Evolutionary conservation across 2,797 vertebrate genomes (phyloP).

Genomic region (Amblyopsis hoosieri): DNA sequence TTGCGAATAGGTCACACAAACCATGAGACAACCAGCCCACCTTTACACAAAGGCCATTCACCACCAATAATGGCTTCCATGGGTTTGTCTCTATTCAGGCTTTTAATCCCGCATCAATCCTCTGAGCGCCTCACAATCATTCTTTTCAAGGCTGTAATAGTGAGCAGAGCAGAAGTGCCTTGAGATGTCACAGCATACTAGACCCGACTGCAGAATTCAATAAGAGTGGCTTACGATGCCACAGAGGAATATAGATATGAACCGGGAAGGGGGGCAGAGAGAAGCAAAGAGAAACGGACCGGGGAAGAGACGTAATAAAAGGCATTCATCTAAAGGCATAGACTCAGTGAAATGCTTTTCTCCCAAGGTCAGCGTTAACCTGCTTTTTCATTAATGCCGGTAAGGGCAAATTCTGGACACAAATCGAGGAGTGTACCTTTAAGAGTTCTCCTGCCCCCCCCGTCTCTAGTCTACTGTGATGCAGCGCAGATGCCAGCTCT

Average conservation of each 20-base stretch:
- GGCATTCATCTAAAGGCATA: slow-evolving; percentile 26
- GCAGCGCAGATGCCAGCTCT: slow-evolving; percentile 25
- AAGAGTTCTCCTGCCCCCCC: too few relatives aligned
- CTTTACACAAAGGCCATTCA: slow-evolving; percentile 38
- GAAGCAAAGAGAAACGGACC: background rate
- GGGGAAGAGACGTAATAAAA: slow-evolving; percentile 26
- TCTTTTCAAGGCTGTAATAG: slow-evolving; percentile 41
- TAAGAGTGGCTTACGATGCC: slow-evolving; percentile 22
- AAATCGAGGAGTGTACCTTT: too few relatives aligned
- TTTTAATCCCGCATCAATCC: slow-evolving; percentile 52
- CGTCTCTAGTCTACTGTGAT: slow-evolving; percentile 2
- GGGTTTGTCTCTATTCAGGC: slow-evolving; percentile 16
- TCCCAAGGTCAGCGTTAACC: slow-evolving; percentile 58
- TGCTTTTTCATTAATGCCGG: background rate
- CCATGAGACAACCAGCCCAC: slow-evolving; percentile 49
- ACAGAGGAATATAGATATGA: background rate
- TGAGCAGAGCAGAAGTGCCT: slow-evolving; percentile 38
- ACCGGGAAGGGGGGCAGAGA: too few relatives aligned
- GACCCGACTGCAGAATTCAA: slow-evolving; percentile 41
- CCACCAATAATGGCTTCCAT: slow-evolving; percentile 40
- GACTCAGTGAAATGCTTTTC: slow-evolving; percentile 41
- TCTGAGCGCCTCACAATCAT: slow-evolving; percentile 36
- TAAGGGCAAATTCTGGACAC: too few relatives aligned
- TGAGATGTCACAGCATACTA: slow-evolving; percentile 48
- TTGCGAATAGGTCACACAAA: slow-evolving; percentile 69